Evolutionary conservation across 2,888 invertebrate genomes (phyloP).

Genomic region (Teleiodes luculella): DNA sequence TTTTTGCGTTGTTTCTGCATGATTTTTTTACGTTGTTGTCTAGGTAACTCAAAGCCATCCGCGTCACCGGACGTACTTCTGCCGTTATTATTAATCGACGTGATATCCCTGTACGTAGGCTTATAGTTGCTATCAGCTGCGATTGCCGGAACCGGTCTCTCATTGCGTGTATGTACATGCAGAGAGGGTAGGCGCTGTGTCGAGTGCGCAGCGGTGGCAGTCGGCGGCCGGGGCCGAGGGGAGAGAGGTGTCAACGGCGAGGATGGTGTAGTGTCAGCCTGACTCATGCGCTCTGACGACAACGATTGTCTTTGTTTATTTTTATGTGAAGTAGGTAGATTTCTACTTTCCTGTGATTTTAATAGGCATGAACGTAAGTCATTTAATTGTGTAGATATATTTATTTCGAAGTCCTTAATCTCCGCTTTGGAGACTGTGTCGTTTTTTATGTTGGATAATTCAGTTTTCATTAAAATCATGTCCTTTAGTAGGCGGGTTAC

Average conservation of each 20-base stretch:
- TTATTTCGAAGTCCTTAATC: neutral
- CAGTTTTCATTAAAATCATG: constrained; percentile 9
- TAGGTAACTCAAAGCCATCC: neutral
- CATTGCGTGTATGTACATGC: neutral
- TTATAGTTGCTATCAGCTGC: neutral
- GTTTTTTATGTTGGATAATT: constrained; percentile 5
- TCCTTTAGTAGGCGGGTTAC: constrained; percentile 13
- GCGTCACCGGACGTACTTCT: neutral
- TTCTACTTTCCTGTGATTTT: too few relatives aligned
- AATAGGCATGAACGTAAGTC: too few relatives aligned
- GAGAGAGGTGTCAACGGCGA: too few relatives aligned
- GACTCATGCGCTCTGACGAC: too few relatives aligned
- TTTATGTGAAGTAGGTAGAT: too few relatives aligned
- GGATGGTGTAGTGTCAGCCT: too few relatives aligned
- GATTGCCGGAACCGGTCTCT: too few relatives aligned
- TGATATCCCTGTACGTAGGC: neutral
- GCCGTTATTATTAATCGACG: neutral
- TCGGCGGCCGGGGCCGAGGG: too few relatives aligned
- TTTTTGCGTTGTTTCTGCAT: neutral
- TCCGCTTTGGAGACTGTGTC: constrained; percentile 2
- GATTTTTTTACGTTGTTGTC: neutral
- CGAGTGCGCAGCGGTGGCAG: too few relatives aligned
- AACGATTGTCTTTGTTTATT: too few relatives aligned
- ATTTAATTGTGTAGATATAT: too few relatives aligned
- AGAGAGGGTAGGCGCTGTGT: neutral